phyloP scores from a whole-genome alignment of 1,140 invertebrate genomes.

The Meteorus sp. region DNA sequence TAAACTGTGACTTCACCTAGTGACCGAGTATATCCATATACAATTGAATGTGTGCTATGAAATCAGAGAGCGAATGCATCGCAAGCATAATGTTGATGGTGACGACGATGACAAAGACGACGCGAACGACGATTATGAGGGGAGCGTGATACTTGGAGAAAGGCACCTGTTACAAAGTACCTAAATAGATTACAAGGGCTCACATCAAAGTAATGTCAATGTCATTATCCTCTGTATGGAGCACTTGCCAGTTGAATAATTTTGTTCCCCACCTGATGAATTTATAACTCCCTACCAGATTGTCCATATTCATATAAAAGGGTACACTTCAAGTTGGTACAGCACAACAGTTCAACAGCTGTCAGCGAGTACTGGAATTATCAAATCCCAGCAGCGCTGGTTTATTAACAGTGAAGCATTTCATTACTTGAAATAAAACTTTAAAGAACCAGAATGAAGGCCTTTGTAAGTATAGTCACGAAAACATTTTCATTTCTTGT shows the following conservation, averaged over 20 bases:
- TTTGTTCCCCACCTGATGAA: conserved; percentile 4
- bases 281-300: conserved; percentile 37
- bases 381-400: conserved; percentile 36
- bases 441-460: conserved; percentile 27
- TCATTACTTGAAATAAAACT: conserved; percentile 30
- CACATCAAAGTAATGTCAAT: conserved; percentile 28
- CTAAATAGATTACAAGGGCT: not conserved
- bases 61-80: no score
- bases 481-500: not conserved
- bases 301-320: conserved; percentile 35
- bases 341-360: conserved; percentile 34
- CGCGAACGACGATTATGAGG: no score
- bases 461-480: conserved; percentile 32
- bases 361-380: conserved; percentile 35
- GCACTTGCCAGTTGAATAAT: conserved; percentile 1
- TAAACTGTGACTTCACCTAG: not conserved
- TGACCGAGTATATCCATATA: no score
- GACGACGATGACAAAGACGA: no score
- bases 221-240: conserved; percentile 15
- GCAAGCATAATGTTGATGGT: no score
- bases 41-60: no score
- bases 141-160: no score
- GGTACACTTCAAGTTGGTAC: conserved; percentile 38
- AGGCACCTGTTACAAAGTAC: conserved; percentile 5
- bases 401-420: no score